Evolutionary conservation across 2,888 invertebrate genomes (phyloP).

Genomic region (Spilosoma lubricipeda): DNA sequence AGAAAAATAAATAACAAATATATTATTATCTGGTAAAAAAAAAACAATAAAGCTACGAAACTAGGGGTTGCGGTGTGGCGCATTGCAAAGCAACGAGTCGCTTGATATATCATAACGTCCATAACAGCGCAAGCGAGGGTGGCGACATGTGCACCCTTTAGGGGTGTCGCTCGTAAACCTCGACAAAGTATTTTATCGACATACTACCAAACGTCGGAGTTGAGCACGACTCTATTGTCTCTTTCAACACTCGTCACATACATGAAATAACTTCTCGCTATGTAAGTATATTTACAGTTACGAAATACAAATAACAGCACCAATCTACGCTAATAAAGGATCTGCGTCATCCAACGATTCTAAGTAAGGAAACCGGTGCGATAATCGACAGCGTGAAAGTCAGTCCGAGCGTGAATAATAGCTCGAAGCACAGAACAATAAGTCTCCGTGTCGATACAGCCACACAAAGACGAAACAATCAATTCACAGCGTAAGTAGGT

Average conservation of each 20-base stretch:
- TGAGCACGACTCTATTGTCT: constrained; percentile 76
- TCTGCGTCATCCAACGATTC: constrained; percentile 51
- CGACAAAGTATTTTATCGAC: constrained; percentile 82
- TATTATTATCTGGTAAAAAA: constrained; percentile 9
- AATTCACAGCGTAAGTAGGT: constrained; percentile 85
- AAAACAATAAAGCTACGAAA: constrained; percentile 35
- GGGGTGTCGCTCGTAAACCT: constrained; percentile 80
- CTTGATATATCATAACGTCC: constrained; percentile 62
- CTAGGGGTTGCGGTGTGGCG: constrained; percentile 31
- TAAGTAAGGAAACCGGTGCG: constrained; percentile 78
- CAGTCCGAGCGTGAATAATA: constrained; percentile 81
- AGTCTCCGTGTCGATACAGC: constrained; percentile 83
- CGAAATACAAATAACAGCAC: constrained; percentile 9
- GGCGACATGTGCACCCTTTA: constrained; percentile 56
- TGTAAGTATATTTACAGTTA: constrained; percentile 58
- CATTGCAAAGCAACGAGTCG: constrained; percentile 54
- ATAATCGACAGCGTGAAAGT: constrained; percentile 81
- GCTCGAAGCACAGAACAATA: constrained; percentile 80
- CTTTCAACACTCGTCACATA: constrained; percentile 76
- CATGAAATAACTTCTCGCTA: constrained; percentile 77
- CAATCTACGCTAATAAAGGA: constrained; percentile 39
- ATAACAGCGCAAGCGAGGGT: constrained; percentile 73
- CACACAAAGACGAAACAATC: constrained; percentile 85
- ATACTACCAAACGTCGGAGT: constrained; percentile 63
- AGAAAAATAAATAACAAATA: constrained; percentile 9